Conservation (phyloP, 2,113 vertebrate species). For the Synodontis membranacea region DNA sequence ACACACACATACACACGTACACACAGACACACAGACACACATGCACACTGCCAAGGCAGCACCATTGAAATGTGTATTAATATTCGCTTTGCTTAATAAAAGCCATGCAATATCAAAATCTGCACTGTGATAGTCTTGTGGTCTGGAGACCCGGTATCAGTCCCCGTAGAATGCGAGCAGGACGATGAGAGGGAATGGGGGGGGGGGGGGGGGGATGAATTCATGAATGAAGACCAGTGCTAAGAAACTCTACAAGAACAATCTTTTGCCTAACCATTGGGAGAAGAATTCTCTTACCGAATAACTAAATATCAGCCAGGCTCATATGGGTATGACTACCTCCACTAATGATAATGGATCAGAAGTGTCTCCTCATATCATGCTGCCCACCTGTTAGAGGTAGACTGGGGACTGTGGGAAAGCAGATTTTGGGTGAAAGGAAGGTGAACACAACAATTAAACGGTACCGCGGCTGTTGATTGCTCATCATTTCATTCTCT, state of each 20-base stretch:
- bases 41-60: neutral
- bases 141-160: neutral
- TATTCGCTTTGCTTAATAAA: slow-evolving; percentile 7
- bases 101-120: neutral
- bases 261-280: neutral
- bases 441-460: slow-evolving; percentile 34
- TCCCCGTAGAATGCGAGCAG: no score
- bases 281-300: neutral
- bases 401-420: slow-evolving; percentile 14
- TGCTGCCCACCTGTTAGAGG: slow-evolving; percentile 5
- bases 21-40: slow-evolving; percentile 7
- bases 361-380: neutral
- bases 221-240: neutral
- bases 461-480: slow-evolving; percentile 19
- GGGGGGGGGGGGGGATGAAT: neutral
- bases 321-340: neutral
- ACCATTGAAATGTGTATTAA: neutral
- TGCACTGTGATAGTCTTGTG: neutral
- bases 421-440: neutral
- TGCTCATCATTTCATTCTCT: slow-evolving; percentile 3
- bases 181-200: neutral
- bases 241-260: neutral
- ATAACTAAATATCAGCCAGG: slow-evolving; percentile 11
- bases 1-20: neutral
- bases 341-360: slow-evolving; percentile 26